These are phyloP conservation scores for Sabellastarte sp. DNA, from an alignment of 2,888 invertebrate genomes.

Conservation along the genomic window DNA sequence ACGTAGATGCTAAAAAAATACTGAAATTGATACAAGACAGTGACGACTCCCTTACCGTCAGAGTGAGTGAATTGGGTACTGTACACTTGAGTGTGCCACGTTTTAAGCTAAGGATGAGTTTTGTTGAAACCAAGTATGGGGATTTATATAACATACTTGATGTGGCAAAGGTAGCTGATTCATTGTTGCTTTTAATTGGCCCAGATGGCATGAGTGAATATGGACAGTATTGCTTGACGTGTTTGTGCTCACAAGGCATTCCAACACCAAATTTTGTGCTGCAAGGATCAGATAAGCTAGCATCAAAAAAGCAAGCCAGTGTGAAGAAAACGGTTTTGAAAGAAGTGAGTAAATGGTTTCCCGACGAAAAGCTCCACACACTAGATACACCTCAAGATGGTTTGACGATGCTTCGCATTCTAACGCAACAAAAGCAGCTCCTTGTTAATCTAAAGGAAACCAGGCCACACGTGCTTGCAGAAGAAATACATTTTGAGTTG, in stretches of 20 bases:
- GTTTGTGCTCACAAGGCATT: not conserved
- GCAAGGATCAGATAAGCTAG: too few relatives aligned
- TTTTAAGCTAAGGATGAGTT: not conserved
- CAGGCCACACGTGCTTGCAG: constrained; percentile 81
- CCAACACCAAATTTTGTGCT: too few relatives aligned
- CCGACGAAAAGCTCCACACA: not conserved
- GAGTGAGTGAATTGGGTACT: too few relatives aligned
- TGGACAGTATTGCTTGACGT: not conserved
- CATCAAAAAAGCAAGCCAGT: too few relatives aligned
- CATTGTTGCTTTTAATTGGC: not conserved
- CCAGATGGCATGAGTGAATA: not conserved
- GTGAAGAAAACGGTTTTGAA: not conserved
- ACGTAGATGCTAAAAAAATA: too few relatives aligned
- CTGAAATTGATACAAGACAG: not conserved
- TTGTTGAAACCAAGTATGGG: not conserved
- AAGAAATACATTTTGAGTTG: constrained; percentile 69
- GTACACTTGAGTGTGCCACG: not conserved
- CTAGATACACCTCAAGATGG: constrained; percentile 40
- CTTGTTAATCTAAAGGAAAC: constrained; percentile 74
- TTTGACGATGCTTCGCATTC: constrained; percentile 72
- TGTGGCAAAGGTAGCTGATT: not conserved
- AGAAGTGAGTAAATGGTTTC: not conserved
- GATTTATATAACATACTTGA: not conserved
- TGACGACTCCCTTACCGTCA: too few relatives aligned
- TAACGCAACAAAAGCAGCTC: constrained; percentile 81